Base-by-base conservation (phyloP, 1,140 invertebrate genomes). In the Magallana angulata region DNA sequence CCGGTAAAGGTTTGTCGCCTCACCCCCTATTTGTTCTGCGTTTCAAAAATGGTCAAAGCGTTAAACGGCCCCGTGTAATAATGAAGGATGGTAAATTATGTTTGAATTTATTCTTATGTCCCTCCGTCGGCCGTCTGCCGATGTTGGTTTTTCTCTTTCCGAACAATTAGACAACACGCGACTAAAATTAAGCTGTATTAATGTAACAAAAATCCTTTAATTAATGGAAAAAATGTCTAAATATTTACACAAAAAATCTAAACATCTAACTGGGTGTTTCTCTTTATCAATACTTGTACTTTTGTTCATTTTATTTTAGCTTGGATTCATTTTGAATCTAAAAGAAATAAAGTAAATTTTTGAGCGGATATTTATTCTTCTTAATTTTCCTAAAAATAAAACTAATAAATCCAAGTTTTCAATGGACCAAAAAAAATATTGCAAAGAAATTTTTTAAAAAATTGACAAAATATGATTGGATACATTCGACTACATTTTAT, bases 41-140 rank as follows among this genome's bases (percentile, higher is more conserved):
- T 76, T 30, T 30, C 68, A 76, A 76, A 12, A 24, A 76, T 76
- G 68, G 68, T 76, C 68, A 76, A 76, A 76, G 68, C 11, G 68
- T 30, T 76, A 30, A 76, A 12, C 36, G 36, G 36, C 68, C 36
- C 36, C 36, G 36, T 30, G 68, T 18, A 30, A 76, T 76, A 76
- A 76, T 76, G 68, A 76, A 30, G 68, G 36, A 30, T 76, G 11
- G 36, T 30, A 76, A 76, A 76, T 76, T 76, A 76, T 76, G 68
- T 76, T 76, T 76, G 68, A 76, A 76, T 76, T 76, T 30, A 76
- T 76, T 76, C 68, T 48, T 76, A 76, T 12, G 24, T 76, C 24
- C 68, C 18, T 76, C 36, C 14, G 24, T 30, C 68, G 12, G 68
- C 24, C 68, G 68, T 12, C 68, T 76, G 68, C 68, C 24, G 24